These are phyloP conservation scores for Litoditis marina DNA, from an alignment of 2,888 invertebrate species.

Conservation along the genomic window DNA sequence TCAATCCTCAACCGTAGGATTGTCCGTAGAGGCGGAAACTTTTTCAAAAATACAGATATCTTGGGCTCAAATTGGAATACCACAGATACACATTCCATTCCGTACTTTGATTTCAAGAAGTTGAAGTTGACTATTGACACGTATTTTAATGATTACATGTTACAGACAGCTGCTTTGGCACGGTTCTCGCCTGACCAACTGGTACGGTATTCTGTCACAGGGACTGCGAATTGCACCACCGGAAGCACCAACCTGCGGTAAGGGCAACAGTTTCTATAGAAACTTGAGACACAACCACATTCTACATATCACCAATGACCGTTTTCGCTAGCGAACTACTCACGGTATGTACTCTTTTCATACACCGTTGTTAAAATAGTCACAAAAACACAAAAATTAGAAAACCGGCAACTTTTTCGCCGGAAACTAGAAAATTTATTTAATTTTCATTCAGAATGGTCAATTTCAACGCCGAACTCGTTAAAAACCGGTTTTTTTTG, in stretches of 20 bases:
- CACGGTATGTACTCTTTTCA: neutral
- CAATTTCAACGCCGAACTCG: too few relatives aligned
- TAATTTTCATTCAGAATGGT: too few relatives aligned
- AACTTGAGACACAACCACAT: neutral
- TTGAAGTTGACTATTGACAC: neutral
- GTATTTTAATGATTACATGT: neutral
- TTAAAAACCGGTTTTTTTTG: too few relatives aligned
- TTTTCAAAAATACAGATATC: neutral
- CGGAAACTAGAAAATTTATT: too few relatives aligned
- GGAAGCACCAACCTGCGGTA: slow-evolving; percentile 63
- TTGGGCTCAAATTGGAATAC: too few relatives aligned
- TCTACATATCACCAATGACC: neutral
- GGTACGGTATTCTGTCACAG: slow-evolving; percentile 66
- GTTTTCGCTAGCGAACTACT: neutral
- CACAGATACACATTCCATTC: too few relatives aligned
- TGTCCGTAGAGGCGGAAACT: neutral
- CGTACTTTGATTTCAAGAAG: too few relatives aligned
- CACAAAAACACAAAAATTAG: too few relatives aligned
- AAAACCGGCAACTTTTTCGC: too few relatives aligned
- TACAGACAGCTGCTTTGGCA: slow-evolving; percentile 66
- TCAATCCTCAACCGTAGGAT: too few relatives aligned
- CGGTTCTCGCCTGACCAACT: slow-evolving; percentile 66
- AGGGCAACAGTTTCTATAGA: neutral
- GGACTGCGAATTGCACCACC: slow-evolving; percentile 67
- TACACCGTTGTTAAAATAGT: neutral